These are phyloP conservation scores for Acrobasis consociella DNA, from an alignment of 2,888 invertebrate species.

Conservation along the genomic window DNA sequence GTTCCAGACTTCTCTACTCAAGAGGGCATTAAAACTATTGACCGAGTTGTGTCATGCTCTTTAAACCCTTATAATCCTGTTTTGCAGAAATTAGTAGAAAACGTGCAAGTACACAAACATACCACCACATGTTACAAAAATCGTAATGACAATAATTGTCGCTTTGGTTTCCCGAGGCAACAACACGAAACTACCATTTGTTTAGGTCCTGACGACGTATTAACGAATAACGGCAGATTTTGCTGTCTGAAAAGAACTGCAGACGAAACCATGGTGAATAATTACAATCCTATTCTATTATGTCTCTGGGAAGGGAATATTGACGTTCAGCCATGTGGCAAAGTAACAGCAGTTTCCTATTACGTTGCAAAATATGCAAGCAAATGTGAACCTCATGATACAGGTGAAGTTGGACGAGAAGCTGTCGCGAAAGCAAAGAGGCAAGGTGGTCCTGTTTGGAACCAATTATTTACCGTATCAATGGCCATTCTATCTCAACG, in stretches of 20 bases:
- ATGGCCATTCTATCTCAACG: constrained; percentile 41
- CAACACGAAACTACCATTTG: no score
- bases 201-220: no score
- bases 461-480: constrained; percentile 37
- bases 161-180: no score
- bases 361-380: constrained; percentile 44
- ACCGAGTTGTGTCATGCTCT: constrained; percentile 38
- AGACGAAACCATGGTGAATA: constrained; percentile 20
- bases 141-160: no score
- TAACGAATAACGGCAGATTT: no score
- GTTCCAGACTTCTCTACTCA: constrained; percentile 32
- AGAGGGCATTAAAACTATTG: constrained; percentile 33
- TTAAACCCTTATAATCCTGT: no score
- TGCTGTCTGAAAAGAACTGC: no score
- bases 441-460: constrained; percentile 33
- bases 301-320: constrained; percentile 47
- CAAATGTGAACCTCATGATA: constrained; percentile 42
- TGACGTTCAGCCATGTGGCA: constrained; percentile 40
- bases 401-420: constrained; percentile 37
- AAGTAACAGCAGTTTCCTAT: constrained; percentile 43
- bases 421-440: constrained; percentile 35
- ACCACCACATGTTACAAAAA: no score
- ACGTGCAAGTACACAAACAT: no score
- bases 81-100: no score
- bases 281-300: constrained; percentile 35